Base-by-base conservation (phyloP, 2,888 invertebrate genomes). In the Chloromyia formosa region DNA sequence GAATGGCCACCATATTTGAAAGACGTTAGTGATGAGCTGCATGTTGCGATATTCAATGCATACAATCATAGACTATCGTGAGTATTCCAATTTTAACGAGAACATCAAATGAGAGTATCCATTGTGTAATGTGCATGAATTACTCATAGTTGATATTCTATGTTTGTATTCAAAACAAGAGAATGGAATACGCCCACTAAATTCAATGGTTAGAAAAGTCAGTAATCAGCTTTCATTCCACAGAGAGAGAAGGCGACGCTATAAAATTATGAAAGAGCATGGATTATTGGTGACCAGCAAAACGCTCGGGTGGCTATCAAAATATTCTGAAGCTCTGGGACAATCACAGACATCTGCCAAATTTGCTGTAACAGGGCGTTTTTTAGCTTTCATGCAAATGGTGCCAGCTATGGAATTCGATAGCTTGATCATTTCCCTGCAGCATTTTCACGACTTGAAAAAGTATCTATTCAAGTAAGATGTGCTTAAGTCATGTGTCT, bases 211-310 rank as follows among this genome's bases (percentile, higher is more conserved):
- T 7, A 35, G 27, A 7, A 35, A 4, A 4, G 27, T 4, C 2
- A 4, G 2, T 35, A 35, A 35, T 35, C 2, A 35, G 27, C 27
- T 35, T 35, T 35, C 27, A 35, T 35, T 35, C 7, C 27, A 12
- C 75, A 85, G 85, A 78, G 95, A 95, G 82, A 87, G 96, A 60
- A 87, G 88, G 54, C 87, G 93, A 60, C 87, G 94, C 72, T 93
- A 92, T 81, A 87, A 86, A 78, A 89, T 96, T 12, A 90, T 96
- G 77, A 88, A 91, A 75, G 86, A 90, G 61, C 94, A 95, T 85
- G 96, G 96, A 0, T 86, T 96, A 1, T 91, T 96, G 72, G 89
- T 93, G 82, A 86, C 90, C 1, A 89, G 92, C 79, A 93, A 92
- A 83, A 88, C 90, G 0, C 83, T 89, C 10, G 89, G 90, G 14